phyloP scores from a whole-genome alignment of 2,888 invertebrate genomes.

The Stramonita haemastoma region DNA sequence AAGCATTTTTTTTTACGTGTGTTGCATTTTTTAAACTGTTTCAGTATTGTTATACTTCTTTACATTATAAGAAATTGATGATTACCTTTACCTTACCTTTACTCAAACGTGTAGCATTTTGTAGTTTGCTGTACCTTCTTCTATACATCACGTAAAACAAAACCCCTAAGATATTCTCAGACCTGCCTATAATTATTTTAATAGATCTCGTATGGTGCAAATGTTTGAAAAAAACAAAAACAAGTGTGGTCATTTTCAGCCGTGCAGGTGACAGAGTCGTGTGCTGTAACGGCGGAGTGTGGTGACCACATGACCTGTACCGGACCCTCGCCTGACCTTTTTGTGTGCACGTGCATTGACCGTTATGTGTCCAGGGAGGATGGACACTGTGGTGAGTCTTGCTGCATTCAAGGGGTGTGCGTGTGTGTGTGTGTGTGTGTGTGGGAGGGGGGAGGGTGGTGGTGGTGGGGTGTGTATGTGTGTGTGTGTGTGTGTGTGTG shows the following conservation, averaged over 20 bases:
- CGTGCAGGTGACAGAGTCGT: not conserved
- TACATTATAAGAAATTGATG: too few relatives aligned
- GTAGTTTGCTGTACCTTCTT: too few relatives aligned
- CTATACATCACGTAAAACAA: too few relatives aligned
- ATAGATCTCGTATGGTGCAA: not conserved
- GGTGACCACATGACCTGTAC: conserved; percentile 29
- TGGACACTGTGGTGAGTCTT: conserved; percentile 18
- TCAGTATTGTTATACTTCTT: too few relatives aligned
- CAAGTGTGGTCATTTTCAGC: not conserved
- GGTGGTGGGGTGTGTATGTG: not conserved
- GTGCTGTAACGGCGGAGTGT: not conserved
- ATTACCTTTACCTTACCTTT: too few relatives aligned
- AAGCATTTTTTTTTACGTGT: too few relatives aligned
- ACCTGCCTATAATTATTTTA: too few relatives aligned
- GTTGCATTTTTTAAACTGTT: too few relatives aligned
- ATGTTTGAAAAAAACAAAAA: not conserved
- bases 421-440: not conserved
- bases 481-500: not conserved
- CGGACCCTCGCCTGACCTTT: conserved; percentile 5
- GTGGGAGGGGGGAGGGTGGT: not conserved
- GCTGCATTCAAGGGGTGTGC: not conserved
- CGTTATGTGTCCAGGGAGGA: not conserved
- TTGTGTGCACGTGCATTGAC: conserved; percentile 7
- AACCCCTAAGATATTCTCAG: too few relatives aligned
- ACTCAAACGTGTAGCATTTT: too few relatives aligned